Evolutionary conservation across 2,888 invertebrate genomes (phyloP).

Genomic region (Ophonus ardosiacus): DNA sequence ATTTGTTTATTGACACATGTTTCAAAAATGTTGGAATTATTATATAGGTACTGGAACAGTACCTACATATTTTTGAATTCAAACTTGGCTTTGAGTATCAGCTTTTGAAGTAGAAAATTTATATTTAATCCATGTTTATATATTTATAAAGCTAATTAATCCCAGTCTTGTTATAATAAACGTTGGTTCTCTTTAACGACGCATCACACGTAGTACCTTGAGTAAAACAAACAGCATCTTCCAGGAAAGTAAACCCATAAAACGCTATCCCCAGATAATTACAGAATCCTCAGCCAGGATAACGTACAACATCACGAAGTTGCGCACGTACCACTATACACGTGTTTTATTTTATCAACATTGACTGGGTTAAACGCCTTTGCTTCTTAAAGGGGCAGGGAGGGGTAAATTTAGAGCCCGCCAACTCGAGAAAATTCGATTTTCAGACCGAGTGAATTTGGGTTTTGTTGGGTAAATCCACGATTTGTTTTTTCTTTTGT

Average conservation of each 20-base stretch:
- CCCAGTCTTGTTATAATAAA: neutral
- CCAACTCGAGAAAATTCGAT: slow-evolving; percentile 36
- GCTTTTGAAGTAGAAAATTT: neutral
- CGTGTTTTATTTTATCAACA: slow-evolving; percentile 59
- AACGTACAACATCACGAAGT: slow-evolving; percentile 23
- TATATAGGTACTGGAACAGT: too few species aligned
- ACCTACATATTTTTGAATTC: neutral
- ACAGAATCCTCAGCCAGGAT: slow-evolving; percentile 28
- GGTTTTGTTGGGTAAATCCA: slow-evolving; percentile 24
- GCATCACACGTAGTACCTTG: slow-evolving; percentile 9
- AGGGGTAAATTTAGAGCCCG: slow-evolving; percentile 31
- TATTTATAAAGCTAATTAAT: neutral
- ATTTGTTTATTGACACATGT: too few species aligned
- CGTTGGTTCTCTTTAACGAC: neutral
- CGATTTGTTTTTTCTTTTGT: slow-evolving; percentile 29
- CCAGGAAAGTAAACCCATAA: slow-evolving; percentile 33
- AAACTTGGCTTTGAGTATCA: neutral
- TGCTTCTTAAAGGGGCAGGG: neutral
- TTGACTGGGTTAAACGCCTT: slow-evolving; percentile 35
- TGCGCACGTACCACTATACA: slow-evolving; percentile 41
- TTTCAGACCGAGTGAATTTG: slow-evolving; percentile 24
- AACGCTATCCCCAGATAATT: slow-evolving; percentile 31
- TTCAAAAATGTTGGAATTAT: too few species aligned
- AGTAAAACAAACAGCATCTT: slow-evolving; percentile 22
- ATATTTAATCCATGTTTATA: neutral